These are phyloP conservation scores for Ceratina calcarata DNA, from an alignment of 1,140 invertebrate genomes.

Conservation along the genomic window DNA sequence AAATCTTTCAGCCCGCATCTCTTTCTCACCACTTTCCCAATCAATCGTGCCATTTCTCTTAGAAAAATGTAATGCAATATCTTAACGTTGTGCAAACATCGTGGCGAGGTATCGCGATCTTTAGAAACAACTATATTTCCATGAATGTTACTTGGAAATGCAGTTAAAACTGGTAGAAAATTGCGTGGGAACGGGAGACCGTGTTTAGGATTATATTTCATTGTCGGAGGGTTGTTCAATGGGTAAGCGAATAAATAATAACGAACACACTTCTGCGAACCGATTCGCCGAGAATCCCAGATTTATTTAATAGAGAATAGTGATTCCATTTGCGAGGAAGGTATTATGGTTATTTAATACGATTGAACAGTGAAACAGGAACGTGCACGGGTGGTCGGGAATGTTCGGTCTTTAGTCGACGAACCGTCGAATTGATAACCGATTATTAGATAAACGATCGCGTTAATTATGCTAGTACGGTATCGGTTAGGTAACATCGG, in stretches of 20 bases:
- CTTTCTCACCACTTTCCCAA: neutral
- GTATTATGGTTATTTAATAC: conserved; percentile 1
- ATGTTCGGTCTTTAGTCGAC: neutral
- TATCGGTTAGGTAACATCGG: too few species aligned
- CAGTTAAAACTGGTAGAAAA: too few species aligned
- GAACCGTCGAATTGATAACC: conserved; percentile 26
- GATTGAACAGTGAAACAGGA: neutral
- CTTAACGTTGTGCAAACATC: too few species aligned
- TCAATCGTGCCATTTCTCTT: conserved; percentile 1
- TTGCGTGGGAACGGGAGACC: too few species aligned
- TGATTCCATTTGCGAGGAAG: neutral
- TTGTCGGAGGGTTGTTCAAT: neutral
- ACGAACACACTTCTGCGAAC: neutral
- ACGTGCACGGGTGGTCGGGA: neutral
- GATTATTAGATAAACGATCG: neutral
- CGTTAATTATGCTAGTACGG: neutral
- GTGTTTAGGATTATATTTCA: neutral
- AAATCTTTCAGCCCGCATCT: conserved; percentile 10
- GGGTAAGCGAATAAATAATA: too few species aligned
- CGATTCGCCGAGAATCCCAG: too few species aligned
- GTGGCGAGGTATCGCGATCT: too few species aligned
- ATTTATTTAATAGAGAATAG: neutral
- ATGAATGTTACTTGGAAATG: neutral
- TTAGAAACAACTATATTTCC: neutral
- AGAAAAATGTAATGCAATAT: too few species aligned